Percentiles rank a stretch among this genome's conserved stretches.
phyloP scores from a whole-genome alignment of 1,140 invertebrate genomes.

The Ceratoteleas bidentatus region DNA sequence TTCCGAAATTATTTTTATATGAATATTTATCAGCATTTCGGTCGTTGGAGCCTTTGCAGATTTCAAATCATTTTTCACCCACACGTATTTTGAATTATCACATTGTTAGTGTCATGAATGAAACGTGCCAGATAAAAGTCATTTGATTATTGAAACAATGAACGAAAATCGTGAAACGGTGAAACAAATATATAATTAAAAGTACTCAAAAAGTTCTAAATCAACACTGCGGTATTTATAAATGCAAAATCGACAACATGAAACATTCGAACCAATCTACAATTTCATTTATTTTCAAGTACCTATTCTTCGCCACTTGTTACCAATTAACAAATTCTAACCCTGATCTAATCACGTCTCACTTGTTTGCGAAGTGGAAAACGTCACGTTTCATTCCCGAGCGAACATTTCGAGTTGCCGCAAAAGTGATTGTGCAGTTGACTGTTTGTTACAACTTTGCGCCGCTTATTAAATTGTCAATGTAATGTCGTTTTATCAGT shows the following conservation, averaged over 20 bases:
- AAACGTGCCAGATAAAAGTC: no score
- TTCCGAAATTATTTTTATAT: constrained; percentile 15
- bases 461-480: constrained; percentile 16
- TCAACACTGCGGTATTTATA: neutral
- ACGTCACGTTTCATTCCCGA: neutral
- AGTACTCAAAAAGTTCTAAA: no score
- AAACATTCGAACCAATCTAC: no score
- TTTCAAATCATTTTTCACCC: no score
- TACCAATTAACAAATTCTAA: neutral
- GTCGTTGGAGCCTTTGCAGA: no score
- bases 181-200: no score
- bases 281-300: no score
- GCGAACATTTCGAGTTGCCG: neutral
- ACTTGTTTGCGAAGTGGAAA: neutral
- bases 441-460: constrained; percentile 17
- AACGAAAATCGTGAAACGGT: no score
- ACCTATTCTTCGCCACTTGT: neutral
- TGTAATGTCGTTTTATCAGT: constrained; percentile 25
- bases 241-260: no score
- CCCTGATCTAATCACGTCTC: neutral
- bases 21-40: constrained; percentile 19
- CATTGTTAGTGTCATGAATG: no score
- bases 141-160: no score
- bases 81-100: no score
- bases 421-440: constrained; percentile 17